Evolutionary conservation across 1,140 invertebrate genomes (phyloP), one percentile per base, ranked within the genome.

Genomic region (Drosophila neocordata): DNA sequence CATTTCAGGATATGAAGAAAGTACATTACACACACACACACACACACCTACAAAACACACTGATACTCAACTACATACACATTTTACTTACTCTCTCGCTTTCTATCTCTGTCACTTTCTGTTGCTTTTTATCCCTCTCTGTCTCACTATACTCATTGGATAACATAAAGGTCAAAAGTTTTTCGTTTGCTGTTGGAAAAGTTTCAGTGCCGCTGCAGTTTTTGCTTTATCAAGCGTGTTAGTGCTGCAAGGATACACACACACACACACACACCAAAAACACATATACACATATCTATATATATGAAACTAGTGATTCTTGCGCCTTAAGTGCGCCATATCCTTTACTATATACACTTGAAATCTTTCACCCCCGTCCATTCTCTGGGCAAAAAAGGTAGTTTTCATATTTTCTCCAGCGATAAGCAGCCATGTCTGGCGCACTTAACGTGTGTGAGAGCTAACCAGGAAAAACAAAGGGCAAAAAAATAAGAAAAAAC

Each of bases 131-230:
- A 48, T 48, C 41, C 41, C 9, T 48, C 9, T 48, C 41, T 20
- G 41, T 48, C 15, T 48, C 15, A 48, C 18, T 48, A 48, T 48
- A 38, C 12, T 52, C 58, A 35, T 64, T 71, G 55, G 48, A 63
- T 60, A 67, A 77, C 74, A 84, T 72, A 85, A 87, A 87, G 78
- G 82, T 87, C 74, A 87, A 87, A 87, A 87, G 82, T 87, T 87
- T 76, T 85, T 85, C 81, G 77, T 74, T 87, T 82, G 82, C 82
- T 87, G 78, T 81, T 75, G 70, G 87, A 85, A 85, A 66, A 87
- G 81, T 85, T 66, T 84, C 66, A 48, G 15, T 48, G 15, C 41
- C 41, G 41, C 2, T 87, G 77, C 81, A 81, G 73, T 70, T 83
- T 56, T 71, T 77, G 85, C 81, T 81, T 80, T 84, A 79, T 85